Evolutionary conservation across 2,113 vertebrate species (phyloP).

Genomic region (Alethe castanea): DNA sequence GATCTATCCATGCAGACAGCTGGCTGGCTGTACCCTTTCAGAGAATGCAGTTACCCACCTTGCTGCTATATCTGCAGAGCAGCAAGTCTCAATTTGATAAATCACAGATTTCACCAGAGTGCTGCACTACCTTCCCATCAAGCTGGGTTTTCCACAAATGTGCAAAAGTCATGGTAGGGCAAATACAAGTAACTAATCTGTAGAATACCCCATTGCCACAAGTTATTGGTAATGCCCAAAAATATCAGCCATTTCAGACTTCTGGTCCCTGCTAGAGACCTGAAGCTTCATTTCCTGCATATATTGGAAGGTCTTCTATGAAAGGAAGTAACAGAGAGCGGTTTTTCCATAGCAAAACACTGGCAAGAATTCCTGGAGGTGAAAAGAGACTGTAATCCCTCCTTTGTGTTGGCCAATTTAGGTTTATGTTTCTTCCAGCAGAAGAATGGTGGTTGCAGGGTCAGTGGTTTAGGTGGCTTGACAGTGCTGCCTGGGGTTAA

Average conservation of each 20-base stretch:
- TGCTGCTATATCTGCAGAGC: background rate
- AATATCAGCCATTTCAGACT: background rate
- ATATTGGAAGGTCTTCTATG: background rate
- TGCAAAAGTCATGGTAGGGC: background rate
- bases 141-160: background rate
- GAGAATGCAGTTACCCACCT: background rate
- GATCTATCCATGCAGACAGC: background rate
- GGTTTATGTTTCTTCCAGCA: background rate
- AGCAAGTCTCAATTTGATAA: background rate
- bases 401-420: background rate
- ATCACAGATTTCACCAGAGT: background rate
- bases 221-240: background rate
- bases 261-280: background rate
- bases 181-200: background rate
- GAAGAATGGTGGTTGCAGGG: background rate
- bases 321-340: background rate
- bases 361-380: slow-evolving; percentile 2
- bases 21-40: accelerated
- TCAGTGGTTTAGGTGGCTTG: slow-evolving; percentile 18
- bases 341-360: slow-evolving; percentile 24
- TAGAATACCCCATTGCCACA: background rate
- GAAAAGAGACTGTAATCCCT: background rate
- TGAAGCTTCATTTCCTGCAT: background rate
- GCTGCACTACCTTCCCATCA: background rate
- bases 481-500: slow-evolving; percentile 15